These are phyloP conservation scores for Penaeus indicus DNA, from an alignment of 1,140 invertebrate species.

Conservation along the genomic window DNA sequence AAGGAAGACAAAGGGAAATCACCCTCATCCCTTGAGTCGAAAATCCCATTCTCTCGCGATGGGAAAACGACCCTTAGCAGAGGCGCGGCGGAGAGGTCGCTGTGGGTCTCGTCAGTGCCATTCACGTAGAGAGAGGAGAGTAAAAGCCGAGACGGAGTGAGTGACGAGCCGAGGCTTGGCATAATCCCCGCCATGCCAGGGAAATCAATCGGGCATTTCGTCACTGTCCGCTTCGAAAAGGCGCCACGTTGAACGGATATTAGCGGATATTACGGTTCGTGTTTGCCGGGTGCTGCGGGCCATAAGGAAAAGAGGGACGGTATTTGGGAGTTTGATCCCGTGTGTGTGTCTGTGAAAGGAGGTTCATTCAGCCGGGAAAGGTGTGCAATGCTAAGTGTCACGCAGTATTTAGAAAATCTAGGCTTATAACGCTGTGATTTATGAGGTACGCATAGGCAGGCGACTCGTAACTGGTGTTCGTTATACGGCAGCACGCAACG, in stretches of 20 bases:
- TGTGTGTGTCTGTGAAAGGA: too few species aligned
- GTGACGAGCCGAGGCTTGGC: constrained; percentile 36
- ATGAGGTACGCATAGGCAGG: too few species aligned
- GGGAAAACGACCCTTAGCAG: neutral
- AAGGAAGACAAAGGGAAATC: constrained; percentile 11
- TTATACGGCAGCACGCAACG: too few species aligned
- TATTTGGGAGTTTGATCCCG: too few species aligned
- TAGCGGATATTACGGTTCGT: constrained; percentile 11
- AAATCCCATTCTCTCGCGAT: neutral
- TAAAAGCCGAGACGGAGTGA: constrained; percentile 51
- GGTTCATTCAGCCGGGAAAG: too few species aligned
- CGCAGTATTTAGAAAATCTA: too few species aligned
- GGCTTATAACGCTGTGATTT: too few species aligned
- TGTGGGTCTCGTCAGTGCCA: neutral
- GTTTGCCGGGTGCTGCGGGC: constrained; percentile 35
- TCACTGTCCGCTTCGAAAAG: constrained; percentile 45
- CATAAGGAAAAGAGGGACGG: too few species aligned
- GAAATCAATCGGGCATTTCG: constrained; percentile 45
- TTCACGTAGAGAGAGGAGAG: constrained; percentile 42
- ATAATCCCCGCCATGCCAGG: constrained; percentile 39
- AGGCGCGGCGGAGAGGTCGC: neutral
- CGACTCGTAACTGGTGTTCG: too few species aligned
- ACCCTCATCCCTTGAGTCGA: neutral
- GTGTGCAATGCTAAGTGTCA: too few species aligned
- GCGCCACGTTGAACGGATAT: constrained; percentile 27